phyloP scores from a whole-genome alignment of 2,113 vertebrate species.

The Lucifuga dentata region DNA sequence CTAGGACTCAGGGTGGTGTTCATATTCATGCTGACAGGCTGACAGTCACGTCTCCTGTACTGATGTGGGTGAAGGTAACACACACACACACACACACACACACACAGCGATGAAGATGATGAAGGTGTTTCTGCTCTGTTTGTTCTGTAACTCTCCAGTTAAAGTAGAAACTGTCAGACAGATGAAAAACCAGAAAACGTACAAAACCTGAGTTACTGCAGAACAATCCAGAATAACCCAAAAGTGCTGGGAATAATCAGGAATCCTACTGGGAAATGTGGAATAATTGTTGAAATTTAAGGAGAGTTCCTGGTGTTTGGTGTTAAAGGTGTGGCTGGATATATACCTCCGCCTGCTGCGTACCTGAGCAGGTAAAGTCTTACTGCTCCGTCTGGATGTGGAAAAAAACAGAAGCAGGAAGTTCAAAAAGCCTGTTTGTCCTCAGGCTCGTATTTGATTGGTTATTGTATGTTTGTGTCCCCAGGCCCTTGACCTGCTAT shows the following conservation, averaged over 20 bases:
- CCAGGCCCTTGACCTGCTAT: constrained; percentile 91
- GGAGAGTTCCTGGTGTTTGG: too few species aligned
- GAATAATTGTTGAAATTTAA: too few species aligned
- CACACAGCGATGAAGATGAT: neutral
- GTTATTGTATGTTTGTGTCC: neutral
- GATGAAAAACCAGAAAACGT: too few species aligned
- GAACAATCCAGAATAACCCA: too few species aligned
- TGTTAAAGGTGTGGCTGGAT: too few species aligned
- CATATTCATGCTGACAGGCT: constrained; percentile 87
- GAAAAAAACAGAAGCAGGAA: too few species aligned
- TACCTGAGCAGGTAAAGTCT: too few species aligned
- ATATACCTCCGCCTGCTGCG: too few species aligned
- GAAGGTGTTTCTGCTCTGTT: neutral
- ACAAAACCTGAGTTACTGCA: too few species aligned
- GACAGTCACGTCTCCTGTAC: constrained; percentile 93
- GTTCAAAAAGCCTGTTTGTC: neutral
- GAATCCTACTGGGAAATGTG: too few species aligned
- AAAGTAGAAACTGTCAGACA: neutral
- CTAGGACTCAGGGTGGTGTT: constrained; percentile 92
- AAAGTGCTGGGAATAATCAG: too few species aligned
- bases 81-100: neutral
- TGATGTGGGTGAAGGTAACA: constrained; percentile 96
- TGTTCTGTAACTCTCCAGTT: neutral
- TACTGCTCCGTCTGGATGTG: too few species aligned
- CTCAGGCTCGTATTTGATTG: constrained; percentile 1